Evolutionary conservation across 2,797 vertebrate species (phyloP), one percentile per base, ranked within the genome.

Genomic region (Smutsia gigantea): DNA sequence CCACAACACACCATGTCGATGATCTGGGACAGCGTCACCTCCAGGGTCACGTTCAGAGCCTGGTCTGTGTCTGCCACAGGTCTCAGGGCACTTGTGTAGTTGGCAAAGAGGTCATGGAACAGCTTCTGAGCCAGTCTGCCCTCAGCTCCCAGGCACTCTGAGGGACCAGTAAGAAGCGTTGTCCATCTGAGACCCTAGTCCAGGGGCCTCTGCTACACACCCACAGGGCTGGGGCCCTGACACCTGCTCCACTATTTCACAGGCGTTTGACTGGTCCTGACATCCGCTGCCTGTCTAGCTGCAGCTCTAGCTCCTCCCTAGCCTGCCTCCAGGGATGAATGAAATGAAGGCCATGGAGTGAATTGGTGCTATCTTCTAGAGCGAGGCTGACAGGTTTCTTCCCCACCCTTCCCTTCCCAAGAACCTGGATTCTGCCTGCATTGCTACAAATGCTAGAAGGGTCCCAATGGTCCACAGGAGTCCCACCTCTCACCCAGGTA

Each of bases 1-100:
- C 46, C 46, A 53, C 21, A 31, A 39, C 97, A 90, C 97, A 99
- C 99, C 99, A 99, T 99, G 98, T 99, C 99, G 2, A 99, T 99
- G 98, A 99, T 99, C 98, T 99, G 99, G 71, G 99, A 99, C 25
- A 99, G 97, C 4, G 99, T 99, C 98, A 99, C 98, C 98, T 99
- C 99, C 55, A 99, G 98, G 0, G 99, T 99, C 96, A 99, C 99
- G 3, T 99, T 99, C 96, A 99, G 99, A 31, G 98, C 98, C 95
- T 99, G 97, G 86, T 99, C 99, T 0, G 99, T 99, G 98, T 99
- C 99, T 61, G 99, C 99, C 95, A 99, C 99, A 0, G 99, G 99
- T 8, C 99, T 98, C 98, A 99, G 83, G 29, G 99, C 99, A 3
- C 97, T 99, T 96, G 99, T 99, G 98, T 99, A 99, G 98, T 99